Base-by-base conservation (phyloP, 2,797 vertebrate species). In the Perodicticus potto region DNA sequence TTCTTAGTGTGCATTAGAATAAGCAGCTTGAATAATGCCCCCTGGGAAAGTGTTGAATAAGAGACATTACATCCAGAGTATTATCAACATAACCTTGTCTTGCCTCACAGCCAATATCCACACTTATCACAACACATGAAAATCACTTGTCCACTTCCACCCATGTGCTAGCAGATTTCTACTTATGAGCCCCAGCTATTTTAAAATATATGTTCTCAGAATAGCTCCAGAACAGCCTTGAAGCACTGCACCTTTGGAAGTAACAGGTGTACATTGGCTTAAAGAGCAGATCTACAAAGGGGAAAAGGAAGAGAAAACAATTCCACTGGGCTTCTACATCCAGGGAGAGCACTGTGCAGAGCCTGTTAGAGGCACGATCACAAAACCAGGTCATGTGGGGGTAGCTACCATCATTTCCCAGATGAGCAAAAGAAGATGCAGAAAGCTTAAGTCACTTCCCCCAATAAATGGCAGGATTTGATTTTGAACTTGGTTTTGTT, bases 161-260 rank as follows among this genome's bases (percentile, higher is more conserved):
- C 16, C 57, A 87, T 83, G 93, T 96, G 95, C 86, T 97, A 93
- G 43, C 80, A 96, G 89, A 96, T 96, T 92, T 96, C 94, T 70
- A 27, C 91, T 95, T 74, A 86, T 20, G 57, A 96, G 43, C 87
- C 20, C 27, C 73, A 61, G 86, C 92, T 98, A 97, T 97, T 98
- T 98, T 97, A 97, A 96, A 97, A 91, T 86, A 23, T 72, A 27
- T 92, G 85, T 94, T 95, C 53, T 97, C 91, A 86, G 72, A 94
- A 96, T 19, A 87, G 49, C 82, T 86, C 59, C 91, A 93, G 88
- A 74, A 69, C 40, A 92, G 65, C 16, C 72, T 85, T 74, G 32
- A 67, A 63, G 37, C 45, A 70, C 63, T 80, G 93, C 72, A 81
- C 29, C 87, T 86, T 89, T 91, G 86, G 73, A 86, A 96, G 61